These are phyloP conservation scores for Chrosomus eos DNA, from an alignment of 2,797 vertebrate species.

Conservation along the genomic window DNA sequence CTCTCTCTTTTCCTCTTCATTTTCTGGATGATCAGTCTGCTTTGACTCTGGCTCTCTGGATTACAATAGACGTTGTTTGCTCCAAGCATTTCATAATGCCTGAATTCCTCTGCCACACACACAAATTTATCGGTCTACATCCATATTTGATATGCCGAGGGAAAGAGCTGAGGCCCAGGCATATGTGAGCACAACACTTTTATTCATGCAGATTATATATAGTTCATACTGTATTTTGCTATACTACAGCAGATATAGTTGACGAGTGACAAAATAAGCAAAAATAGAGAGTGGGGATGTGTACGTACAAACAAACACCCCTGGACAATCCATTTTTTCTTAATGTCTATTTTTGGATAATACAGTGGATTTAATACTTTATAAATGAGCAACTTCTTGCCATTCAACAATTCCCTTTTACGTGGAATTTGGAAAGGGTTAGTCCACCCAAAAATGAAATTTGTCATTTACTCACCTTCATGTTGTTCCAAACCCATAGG, in stretches of 20 bases:
- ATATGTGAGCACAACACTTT: background rate
- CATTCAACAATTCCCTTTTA: background rate
- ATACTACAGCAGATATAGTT: background rate
- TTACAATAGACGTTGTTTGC: conserved; percentile 14
- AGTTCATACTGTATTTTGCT: background rate
- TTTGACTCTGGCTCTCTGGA: conserved; percentile 4
- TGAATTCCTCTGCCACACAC: background rate
- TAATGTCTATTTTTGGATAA: background rate
- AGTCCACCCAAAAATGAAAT: background rate
- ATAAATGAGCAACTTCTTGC: background rate
- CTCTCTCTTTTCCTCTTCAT: background rate
- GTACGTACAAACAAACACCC: background rate
- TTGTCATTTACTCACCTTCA: background rate
- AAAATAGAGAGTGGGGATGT: background rate
- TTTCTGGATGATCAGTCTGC: conserved; percentile 12
- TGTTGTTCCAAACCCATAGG: background rate
- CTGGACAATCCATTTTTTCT: background rate
- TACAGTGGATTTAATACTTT: background rate
- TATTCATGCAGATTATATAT: background rate
- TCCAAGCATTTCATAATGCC: conserved; percentile 22
- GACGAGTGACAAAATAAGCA: background rate
- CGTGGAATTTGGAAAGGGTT: too few species aligned
- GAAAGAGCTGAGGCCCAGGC: background rate
- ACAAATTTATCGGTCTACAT: conserved; percentile 7
- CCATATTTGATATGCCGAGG: background rate